Evolutionary conservation across 2,797 vertebrate genomes (phyloP), one percentile per base, ranked within the genome.

Genomic region (Alectoris magna): DNA sequence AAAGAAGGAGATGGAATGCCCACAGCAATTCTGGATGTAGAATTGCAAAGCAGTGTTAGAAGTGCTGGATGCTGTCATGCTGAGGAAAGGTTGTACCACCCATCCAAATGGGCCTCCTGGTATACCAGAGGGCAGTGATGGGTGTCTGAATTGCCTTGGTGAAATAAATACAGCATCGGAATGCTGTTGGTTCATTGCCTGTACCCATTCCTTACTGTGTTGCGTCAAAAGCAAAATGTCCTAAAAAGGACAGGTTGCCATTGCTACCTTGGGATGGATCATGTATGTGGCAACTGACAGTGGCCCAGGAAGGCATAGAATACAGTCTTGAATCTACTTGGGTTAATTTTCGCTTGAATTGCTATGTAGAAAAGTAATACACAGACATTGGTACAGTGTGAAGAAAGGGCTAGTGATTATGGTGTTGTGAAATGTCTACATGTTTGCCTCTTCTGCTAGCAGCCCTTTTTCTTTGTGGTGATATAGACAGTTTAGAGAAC

Each of bases 401-500:
- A 82, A 23, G 71, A 68, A 31, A 41, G 43, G 49, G 29, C 29
- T 71, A 60, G 10, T 51, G 39, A 56, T 39, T 36, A 0, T 88
- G 43, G 26, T 16, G 22, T n/a, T 27, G 24, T 74, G 43, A n/a
- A 59, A 44, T 9, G 19, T 15, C 39, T 46, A 36, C 58, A 23
- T 22, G 10, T 44, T 59, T 59, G 24, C 7, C 34, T 48, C 60
- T 36, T 74, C 63, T 92, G 31, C 36, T n/a, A 48, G 29, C 36
- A 78, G 44, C 63, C 46, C 48, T 38, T 75, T 23, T 43, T 79
- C 10, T 3, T 59, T 70, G 34, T 83, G 66, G 63, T 88, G 76
- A 71, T 64, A 53, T 3, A 84, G 73, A 44, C 39, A 86, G 39
- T 73, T 90, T 63, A 67, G 68, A 39, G 64, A 91, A 38, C 31